Evolutionary conservation across 1,140 invertebrate species (phyloP), one percentile per base, ranked within the genome.

Genomic region (Zaprionus kolodkinae): DNA sequence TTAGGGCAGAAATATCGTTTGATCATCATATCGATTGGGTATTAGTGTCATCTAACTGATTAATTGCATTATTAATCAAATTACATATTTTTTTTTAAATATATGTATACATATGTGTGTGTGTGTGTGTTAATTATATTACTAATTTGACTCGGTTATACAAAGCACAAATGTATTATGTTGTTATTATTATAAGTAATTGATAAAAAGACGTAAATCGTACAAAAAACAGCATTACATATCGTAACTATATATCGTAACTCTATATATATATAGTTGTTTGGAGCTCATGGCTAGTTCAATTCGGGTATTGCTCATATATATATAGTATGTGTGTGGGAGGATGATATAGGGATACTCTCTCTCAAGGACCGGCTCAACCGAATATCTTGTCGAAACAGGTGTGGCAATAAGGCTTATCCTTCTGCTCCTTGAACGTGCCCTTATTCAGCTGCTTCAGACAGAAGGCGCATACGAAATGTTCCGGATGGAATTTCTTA

Each of bases 331-430:
- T 48, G 43, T 15, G n/a, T 48, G 9, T n/a, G n/a, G 15, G n/a
- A 15, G 40, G 40, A 15, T 15, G 40, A 45, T 45, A 45, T 40
- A 15, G 1, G 38, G 12, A 11, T n/a, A 38, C 36, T 33, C 36
- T 15, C 11, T n/a, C 25, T 15, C n/a, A 55, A 2, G 21, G 21
- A 21, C 27, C 27, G 27, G 6, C 89, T 95, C 94, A 98, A 75
- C 97, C 97, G 91, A 99, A 99, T 13, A 99, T 94, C 93, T 99
- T 99, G 75, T 99, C 98, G 93, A 99, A 99, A 93, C 99, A 99
- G 40, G 95, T 94, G 92, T 99, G 98, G 93, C 99, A 99, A 93
- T 99, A 99, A 0, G 99, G 98, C 92, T 99, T 99, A 88, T 99
- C 98, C 89, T 98, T 98, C 91, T 98, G 97, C 93, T 99, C 98